Evolutionary conservation across 2,113 vertebrate species (phyloP), one percentile per base, ranked within the genome.

Genomic region (Aspidoscelis tigris): DNA sequence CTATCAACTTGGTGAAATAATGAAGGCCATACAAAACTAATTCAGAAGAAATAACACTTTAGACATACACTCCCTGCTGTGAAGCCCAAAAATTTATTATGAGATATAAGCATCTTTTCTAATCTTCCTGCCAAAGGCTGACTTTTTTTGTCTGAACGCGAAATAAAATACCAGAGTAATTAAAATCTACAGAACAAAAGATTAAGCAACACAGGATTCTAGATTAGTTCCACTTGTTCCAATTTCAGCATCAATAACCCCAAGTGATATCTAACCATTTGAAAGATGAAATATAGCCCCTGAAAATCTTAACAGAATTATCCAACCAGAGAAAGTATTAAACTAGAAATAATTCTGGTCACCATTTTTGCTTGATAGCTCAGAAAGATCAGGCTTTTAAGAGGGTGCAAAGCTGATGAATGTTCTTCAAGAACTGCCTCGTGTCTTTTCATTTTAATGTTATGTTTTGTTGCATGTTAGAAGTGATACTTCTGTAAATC

Each of bases 141-240:
- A 76, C 86, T 89, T 91, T 91, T 0, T 0, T 86, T 61, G 18
- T 90, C 86, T 43, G 50, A 88, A 89, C 83, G 44, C 0, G 0
- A 86, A 85, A 84, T 90, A 85, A 89, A 87, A 43, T 90, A 80
- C 50, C 24, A 85, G 80, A 87, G 79, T 90, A 89, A 91, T 90
- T 91, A 93, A 93, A 92, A 91, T 20, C 86, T 91, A 77, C 65
- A 90, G 55, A 87, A 87, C 24, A 81, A 91, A 91, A 88, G 50
- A 87, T 82, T 77, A 91, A 91, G 73, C 76, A 88, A 33, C 0
- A 3, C n/a, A 66, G 76, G 86, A 86, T 90, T 91, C 76, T 85
- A 79, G 84, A 87, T 93, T 89, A 72, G 84, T 90, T 94, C 76
- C 3, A 4, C 86, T 86, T 91, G 84, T 92, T 92, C 75, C 75